phyloP scores from a whole-genome alignment of 2,113 vertebrate species.

The Psephotus haematonotus region DNA sequence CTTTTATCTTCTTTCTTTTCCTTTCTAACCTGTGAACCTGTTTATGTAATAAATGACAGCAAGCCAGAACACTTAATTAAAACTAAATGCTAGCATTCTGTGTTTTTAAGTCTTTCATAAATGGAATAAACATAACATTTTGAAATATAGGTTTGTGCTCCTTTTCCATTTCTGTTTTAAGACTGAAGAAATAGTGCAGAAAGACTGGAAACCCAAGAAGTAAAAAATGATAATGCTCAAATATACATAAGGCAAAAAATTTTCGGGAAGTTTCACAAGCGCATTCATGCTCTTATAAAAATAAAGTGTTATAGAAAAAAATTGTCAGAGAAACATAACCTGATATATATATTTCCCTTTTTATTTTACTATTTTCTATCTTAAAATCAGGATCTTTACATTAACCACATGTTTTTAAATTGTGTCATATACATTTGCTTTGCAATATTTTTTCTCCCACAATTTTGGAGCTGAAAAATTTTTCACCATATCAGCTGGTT shows the following conservation, averaged over 20 bases:
- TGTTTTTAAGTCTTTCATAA: not conserved
- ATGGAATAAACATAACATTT: not conserved
- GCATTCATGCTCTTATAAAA: not conserved
- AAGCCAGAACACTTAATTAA: not conserved
- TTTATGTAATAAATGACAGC: not conserved
- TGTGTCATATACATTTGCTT: not conserved
- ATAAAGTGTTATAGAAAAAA: not conserved
- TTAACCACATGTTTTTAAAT: not conserved
- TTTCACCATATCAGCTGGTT: not conserved
- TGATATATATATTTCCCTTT: not conserved
- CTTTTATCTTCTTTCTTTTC: not conserved
- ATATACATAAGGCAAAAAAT: not conserved
- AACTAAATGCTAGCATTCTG: not conserved
- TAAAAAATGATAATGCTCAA: not conserved
- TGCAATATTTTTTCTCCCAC: not conserved
- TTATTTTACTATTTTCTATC: not conserved
- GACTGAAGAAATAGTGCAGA: not conserved
- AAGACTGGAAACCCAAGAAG: not conserved
- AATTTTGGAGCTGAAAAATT: not conserved
- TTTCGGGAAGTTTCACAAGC: not conserved
- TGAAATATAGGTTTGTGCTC: not conserved
- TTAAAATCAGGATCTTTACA: not conserved
- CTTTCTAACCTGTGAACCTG: not conserved
- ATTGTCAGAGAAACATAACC: not conserved
- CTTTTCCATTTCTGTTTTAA: not conserved